A percentile compares a stretch with the other conserved stretches of the same genome.
Evolutionary conservation across 1,140 invertebrate genomes (phyloP).

Genomic region (Periplaneta americana): DNA sequence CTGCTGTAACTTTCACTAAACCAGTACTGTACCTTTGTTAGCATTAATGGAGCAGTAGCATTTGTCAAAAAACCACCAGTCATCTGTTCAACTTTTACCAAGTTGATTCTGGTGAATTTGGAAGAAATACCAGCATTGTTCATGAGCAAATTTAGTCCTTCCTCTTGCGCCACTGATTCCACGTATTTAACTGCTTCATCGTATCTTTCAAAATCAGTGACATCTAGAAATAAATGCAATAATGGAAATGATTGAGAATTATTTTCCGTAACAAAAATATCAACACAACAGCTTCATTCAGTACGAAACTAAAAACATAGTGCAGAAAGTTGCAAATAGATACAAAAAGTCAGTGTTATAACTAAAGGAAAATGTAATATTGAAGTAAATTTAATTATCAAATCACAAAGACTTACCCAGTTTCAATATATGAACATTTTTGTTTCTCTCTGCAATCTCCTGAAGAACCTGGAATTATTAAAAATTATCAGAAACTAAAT

Average conservation of each 20-base stretch:
- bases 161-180: constrained; percentile 48
- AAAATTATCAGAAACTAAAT: too few relatives aligned
- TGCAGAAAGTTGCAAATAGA: too few relatives aligned
- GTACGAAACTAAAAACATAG: too few relatives aligned
- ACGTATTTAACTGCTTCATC: constrained; percentile 51
- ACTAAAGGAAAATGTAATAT: too few relatives aligned
- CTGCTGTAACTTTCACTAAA: too few relatives aligned
- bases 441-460: constrained; percentile 46
- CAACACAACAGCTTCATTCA: too few relatives aligned
- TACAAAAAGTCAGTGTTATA: too few relatives aligned
- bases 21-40: constrained; percentile 62
- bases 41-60: constrained; percentile 73
- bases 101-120: constrained; percentile 63
- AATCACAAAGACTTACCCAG: constrained; percentile 63
- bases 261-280: too few relatives aligned
- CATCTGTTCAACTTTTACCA: constrained; percentile 65
- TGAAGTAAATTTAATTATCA: too few relatives aligned
- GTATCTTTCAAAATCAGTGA: constrained; percentile 55
- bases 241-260: constrained; percentile 5
- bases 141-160: constrained; percentile 75
- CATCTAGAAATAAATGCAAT: constrained; percentile 49
- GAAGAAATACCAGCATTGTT: constrained; percentile 80
- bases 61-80: constrained; percentile 66
- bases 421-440: constrained; percentile 58
- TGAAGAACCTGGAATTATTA: constrained; percentile 54